Evolutionary conservation across 2,888 invertebrate genomes (phyloP).

Genomic region (Tuta absoluta): DNA sequence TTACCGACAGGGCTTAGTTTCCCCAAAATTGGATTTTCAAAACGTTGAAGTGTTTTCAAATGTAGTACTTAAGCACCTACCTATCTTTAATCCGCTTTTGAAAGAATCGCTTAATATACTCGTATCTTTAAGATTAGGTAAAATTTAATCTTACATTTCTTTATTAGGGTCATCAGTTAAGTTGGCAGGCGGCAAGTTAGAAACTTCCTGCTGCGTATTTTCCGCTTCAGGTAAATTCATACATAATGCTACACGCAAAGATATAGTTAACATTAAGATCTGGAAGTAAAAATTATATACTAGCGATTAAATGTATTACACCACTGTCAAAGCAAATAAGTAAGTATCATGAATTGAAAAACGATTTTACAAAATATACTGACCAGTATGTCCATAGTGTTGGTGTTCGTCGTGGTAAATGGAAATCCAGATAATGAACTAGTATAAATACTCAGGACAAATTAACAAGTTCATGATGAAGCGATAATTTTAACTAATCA

Average conservation of each 20-base stretch:
- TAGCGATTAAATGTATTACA: neutral
- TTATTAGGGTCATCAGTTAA: conserved; percentile 18
- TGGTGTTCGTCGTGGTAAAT: neutral
- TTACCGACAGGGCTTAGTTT: too few species aligned
- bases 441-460: neutral
- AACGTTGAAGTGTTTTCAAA: too few species aligned
- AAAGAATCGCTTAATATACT: too few species aligned
- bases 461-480: neutral
- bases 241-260: neutral
- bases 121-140: neutral
- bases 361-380: neutral
- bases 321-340: too few species aligned
- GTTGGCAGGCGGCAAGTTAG: neutral
- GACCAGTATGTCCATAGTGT: neutral
- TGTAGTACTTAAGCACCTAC: too few species aligned
- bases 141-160: conserved; percentile 21
- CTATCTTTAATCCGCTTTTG: too few species aligned
- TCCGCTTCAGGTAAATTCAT: neutral
- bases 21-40: too few species aligned
- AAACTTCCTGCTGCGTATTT: neutral
- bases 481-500: conserved; percentile 2
- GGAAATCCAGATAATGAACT: neutral
- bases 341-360: too few species aligned
- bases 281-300: neutral
- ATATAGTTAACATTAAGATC: neutral